A percentile compares a stretch with the other conserved stretches of the same genome.
These are phyloP conservation scores for Ctenodactylus gundi DNA, from an alignment of 2,113 vertebrate genomes.

Conservation along the genomic window DNA sequence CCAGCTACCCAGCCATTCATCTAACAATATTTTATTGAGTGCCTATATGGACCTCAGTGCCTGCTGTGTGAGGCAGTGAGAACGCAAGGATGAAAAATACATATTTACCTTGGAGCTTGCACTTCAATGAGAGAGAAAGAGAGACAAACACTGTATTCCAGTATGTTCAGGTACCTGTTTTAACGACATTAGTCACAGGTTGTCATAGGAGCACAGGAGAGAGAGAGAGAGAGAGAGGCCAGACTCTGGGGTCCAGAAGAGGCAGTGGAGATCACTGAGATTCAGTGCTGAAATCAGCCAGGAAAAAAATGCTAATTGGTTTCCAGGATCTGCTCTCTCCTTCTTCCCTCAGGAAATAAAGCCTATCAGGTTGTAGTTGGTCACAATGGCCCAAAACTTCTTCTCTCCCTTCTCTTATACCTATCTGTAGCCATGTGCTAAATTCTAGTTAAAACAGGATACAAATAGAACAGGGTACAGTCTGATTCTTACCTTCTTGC, in stretches of 20 bases:
- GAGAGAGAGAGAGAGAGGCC: no score
- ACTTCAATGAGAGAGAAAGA: slow-evolving; percentile 18
- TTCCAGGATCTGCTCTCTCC: background rate
- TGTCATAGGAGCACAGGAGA: background rate
- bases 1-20: background rate
- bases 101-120: background rate
- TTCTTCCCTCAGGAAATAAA: background rate
- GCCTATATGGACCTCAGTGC: background rate
- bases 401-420: background rate
- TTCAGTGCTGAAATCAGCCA: background rate
- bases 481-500: background rate
- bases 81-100: background rate
- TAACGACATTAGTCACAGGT: background rate
- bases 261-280: background rate
- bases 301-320: background rate
- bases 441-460: background rate
- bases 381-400: background rate
- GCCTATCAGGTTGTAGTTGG: background rate
- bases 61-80: background rate
- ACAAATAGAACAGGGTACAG: background rate
- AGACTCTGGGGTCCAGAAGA: background rate
- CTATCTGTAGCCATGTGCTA: background rate
- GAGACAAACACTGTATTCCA: background rate
- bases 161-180: background rate
- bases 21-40: slow-evolving; percentile 3